Conservation (phyloP, 2,888 invertebrate genomes). For the Leptogaster cylindrica region DNA sequence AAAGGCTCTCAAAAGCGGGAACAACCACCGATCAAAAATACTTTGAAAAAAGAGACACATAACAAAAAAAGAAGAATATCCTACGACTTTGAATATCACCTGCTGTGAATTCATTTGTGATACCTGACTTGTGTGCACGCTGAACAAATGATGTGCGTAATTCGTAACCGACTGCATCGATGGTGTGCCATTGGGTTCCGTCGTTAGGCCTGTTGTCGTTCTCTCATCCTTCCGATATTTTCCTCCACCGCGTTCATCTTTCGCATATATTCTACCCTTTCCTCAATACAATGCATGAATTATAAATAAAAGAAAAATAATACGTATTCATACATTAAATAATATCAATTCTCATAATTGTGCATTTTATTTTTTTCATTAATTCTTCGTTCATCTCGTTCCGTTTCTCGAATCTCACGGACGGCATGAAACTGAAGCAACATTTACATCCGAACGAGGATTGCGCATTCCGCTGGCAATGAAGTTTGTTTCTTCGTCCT, state of each 20-base stretch:
- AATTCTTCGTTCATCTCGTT: background rate
- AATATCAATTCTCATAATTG: constrained; percentile 42
- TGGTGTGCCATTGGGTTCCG: constrained; percentile 33
- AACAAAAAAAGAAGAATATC: background rate
- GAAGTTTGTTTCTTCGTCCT: constrained; percentile 50
- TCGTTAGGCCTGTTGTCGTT: constrained; percentile 41
- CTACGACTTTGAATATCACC: constrained; percentile 45
- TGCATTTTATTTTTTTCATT: constrained; percentile 37
- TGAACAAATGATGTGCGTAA: constrained; percentile 39
- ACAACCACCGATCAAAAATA: background rate
- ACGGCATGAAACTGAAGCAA: constrained; percentile 4
- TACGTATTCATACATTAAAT: too few relatives aligned
- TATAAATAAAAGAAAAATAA: constrained; percentile 40
- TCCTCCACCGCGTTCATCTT: constrained; percentile 15
- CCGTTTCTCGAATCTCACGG: constrained; percentile 10
- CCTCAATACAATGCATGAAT: constrained; percentile 26
- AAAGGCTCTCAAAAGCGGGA: background rate
- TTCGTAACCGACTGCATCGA: constrained; percentile 32
- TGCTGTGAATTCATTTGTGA: constrained; percentile 46
- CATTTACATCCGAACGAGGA: constrained; percentile 6
- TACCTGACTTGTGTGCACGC: constrained; percentile 37
- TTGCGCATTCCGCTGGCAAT: constrained; percentile 28
- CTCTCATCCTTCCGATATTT: constrained; percentile 5
- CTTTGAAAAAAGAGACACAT: background rate
- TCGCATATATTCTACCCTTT: background rate